Percentiles rank a stretch among this genome's conserved stretches.
These are phyloP conservation scores for Maccullochella peelii DNA, from an alignment of 2,113 vertebrate species.

Conservation along the genomic window DNA sequence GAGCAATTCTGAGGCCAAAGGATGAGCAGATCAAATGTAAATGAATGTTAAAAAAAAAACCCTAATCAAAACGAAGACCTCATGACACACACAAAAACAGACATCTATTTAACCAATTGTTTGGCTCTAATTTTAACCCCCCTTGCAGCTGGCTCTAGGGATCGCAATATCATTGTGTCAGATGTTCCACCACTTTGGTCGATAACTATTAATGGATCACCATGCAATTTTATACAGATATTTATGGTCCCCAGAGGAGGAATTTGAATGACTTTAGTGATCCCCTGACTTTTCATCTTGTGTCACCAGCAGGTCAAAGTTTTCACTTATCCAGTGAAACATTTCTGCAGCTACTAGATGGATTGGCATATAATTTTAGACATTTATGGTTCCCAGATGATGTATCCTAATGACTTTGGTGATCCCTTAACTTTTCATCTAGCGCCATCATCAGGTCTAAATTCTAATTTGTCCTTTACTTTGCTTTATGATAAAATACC, in stretches of 20 bases:
- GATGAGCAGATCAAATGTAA: conserved; percentile 38
- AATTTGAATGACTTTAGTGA: not conserved
- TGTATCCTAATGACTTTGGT: not conserved
- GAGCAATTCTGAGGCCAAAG: conserved; percentile 17
- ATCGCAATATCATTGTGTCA: not conserved
- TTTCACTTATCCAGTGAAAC: not conserved
- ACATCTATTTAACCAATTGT: not conserved
- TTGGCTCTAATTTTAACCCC: not conserved
- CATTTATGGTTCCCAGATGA: not conserved
- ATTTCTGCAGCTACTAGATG: not conserved
- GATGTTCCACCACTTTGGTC: not conserved
- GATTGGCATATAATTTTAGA: not conserved
- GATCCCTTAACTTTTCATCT: too few species aligned
- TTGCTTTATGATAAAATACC: too few species aligned
- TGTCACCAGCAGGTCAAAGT: too few species aligned
- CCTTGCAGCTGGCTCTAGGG: too few species aligned
- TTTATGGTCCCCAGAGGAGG: not conserved
- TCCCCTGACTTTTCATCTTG: not conserved
- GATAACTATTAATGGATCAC: not conserved
- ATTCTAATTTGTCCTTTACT: too few species aligned
- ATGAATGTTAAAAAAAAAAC: not conserved
- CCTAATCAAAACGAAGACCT: not conserved
- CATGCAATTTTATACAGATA: not conserved
- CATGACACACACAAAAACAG: not conserved
- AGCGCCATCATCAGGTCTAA: too few species aligned